Evolutionary conservation across 2,888 invertebrate genomes (phyloP).

Genomic region (Uropetala carovei): DNA sequence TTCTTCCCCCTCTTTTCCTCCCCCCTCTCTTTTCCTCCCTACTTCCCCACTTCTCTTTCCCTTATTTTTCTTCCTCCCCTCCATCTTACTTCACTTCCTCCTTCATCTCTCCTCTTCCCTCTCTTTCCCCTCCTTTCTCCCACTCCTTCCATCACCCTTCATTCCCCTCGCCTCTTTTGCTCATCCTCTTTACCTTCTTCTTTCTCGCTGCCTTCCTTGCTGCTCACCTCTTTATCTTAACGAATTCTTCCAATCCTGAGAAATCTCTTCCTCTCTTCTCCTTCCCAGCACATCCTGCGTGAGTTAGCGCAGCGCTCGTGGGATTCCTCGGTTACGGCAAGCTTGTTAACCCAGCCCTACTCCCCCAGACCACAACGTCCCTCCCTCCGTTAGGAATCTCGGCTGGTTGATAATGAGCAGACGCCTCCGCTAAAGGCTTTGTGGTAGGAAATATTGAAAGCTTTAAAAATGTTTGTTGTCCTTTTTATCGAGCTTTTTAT

Average conservation of each 20-base stretch:
- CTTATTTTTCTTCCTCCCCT: neutral
- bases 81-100: neutral
- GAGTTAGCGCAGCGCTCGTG: no score
- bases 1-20: neutral
- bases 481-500: no score
- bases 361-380: no score
- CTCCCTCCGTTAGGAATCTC: no score
- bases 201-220: neutral
- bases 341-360: no score
- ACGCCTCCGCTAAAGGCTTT: no score
- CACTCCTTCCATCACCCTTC: neutral
- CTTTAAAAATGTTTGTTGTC: no score
- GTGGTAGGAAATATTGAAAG: no score
- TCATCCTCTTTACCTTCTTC: neutral
- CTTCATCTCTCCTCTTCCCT: neutral
- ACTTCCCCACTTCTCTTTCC: neutral
- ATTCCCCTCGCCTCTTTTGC: neutral
- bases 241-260: neutral
- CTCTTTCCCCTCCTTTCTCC: neutral
- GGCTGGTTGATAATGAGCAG: no score
- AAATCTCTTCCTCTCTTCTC: neutral
- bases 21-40: neutral
- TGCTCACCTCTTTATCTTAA: neutral
- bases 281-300: no score
- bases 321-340: no score